Conservation (phyloP, 2,797 vertebrate genomes). For the Galagoides demidoff region DNA sequence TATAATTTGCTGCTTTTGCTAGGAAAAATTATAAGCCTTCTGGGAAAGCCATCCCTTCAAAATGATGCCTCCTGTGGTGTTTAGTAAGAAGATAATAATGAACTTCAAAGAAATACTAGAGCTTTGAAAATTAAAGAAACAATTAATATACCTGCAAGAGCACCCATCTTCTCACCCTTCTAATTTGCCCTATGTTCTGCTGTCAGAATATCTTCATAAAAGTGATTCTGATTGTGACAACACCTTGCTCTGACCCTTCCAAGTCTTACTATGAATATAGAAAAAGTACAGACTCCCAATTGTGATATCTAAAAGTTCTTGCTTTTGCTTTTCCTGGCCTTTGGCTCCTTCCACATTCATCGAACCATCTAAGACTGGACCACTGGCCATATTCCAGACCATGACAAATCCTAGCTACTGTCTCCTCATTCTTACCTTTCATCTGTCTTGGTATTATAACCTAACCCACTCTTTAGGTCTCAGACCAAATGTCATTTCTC, state of each 20-base stretch:
- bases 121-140: slow-evolving; percentile 27
- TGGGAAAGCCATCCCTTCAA: background rate
- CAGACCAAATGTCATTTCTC: background rate
- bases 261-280: background rate
- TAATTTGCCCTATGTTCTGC: background rate
- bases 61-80: background rate
- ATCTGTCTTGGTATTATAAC: background rate
- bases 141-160: background rate
- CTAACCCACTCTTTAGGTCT: background rate
- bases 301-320: background rate
- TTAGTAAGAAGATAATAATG: slow-evolving; percentile 1
- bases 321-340: background rate
- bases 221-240: background rate
- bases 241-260: background rate
- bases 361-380: background rate
- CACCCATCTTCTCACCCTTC: background rate
- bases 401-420: background rate
- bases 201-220: background rate
- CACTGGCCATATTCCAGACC: background rate
- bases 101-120: slow-evolving; percentile 33
- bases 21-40: slow-evolving; percentile 42
- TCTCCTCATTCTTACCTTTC: background rate
- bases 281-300: background rate
- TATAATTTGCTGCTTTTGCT: background rate
- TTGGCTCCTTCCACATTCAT: background rate